Conservation (phyloP, 2,113 vertebrate genomes). For the Psittacula cyanocephala region DNA sequence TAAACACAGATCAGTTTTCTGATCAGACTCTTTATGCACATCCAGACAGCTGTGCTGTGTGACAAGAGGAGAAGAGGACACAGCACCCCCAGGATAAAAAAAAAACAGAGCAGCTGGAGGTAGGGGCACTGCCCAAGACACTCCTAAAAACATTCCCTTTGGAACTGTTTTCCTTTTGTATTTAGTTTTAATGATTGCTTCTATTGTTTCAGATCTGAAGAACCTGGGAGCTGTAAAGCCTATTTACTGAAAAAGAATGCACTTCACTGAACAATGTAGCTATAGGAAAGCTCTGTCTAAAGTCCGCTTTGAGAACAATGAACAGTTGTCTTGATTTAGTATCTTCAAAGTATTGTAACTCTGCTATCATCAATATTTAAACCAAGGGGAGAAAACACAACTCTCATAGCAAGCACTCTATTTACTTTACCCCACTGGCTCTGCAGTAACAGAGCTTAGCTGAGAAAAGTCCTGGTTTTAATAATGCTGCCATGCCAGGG, state of each 20-base stretch:
- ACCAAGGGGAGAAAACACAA: neutral
- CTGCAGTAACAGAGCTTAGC: neutral
- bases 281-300: neutral
- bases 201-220: neutral
- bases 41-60: neutral
- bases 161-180: neutral
- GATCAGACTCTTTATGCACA: neutral
- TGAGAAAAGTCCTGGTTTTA: neutral
- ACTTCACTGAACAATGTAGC: slow-evolving; percentile 3
- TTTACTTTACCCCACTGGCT: neutral
- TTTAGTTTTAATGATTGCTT: neutral
- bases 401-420: neutral
- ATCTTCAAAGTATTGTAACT: neutral
- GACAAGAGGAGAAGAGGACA: neutral
- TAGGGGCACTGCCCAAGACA: neutral
- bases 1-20: neutral
- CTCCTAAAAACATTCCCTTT: neutral
- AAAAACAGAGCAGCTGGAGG: neutral
- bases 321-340: neutral
- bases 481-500: neutral
- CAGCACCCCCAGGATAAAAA: neutral
- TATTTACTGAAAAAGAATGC: neutral
- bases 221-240: neutral
- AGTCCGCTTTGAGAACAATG: neutral
- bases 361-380: neutral